A percentile compares a stretch with the other conserved stretches of the same genome.
Evolutionary conservation across 2,797 vertebrate species (phyloP).

Genomic region (Geotrypetes seraphini): DNA sequence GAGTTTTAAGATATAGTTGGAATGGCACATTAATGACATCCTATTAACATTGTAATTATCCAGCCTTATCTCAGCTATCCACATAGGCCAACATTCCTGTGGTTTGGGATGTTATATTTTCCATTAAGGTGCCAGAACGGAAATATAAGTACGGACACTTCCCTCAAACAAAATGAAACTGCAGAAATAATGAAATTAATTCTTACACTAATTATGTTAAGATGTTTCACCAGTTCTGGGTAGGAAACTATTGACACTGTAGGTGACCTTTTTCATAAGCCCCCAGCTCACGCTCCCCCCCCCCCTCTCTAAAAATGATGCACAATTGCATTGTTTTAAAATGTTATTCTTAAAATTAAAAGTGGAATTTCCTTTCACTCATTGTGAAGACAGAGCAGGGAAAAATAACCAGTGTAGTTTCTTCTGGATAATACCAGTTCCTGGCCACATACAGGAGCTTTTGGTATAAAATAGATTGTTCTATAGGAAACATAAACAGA

Average conservation of each 20-base stretch:
- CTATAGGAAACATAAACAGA: conserved; percentile 38
- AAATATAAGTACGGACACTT: conserved; percentile 47
- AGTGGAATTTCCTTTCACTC: conserved; percentile 53
- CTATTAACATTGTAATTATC: conserved; percentile 50
- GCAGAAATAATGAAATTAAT: conserved; percentile 41
- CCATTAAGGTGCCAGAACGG: conserved; percentile 28
- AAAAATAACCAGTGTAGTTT: conserved; percentile 66
- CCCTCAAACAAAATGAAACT: conserved; percentile 33
- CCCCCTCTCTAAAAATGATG: conserved; percentile 8
- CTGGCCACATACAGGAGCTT: conserved; percentile 33
- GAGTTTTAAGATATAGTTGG: conserved; percentile 31
- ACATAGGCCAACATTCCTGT: conserved; percentile 26
- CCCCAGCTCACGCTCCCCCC: too few relatives aligned
- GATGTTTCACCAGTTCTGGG: conserved; percentile 22
- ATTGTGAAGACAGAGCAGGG: conserved; percentile 39
- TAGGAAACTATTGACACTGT: conserved; percentile 15
- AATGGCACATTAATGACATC: conserved; percentile 32
- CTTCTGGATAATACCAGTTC: conserved; percentile 61
- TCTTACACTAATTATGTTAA: conserved; percentile 37
- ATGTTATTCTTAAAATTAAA: conserved; percentile 23
- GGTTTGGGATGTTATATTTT: conserved; percentile 34
- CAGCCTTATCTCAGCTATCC: conserved; percentile 37
- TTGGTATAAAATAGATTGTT: conserved; percentile 29
- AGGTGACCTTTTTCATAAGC: conserved; percentile 1
- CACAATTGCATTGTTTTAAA: conserved; percentile 13